These are phyloP conservation scores for Habrosyne pyritoides DNA, from an alignment of 2,888 invertebrate genomes.

Conservation along the genomic window DNA sequence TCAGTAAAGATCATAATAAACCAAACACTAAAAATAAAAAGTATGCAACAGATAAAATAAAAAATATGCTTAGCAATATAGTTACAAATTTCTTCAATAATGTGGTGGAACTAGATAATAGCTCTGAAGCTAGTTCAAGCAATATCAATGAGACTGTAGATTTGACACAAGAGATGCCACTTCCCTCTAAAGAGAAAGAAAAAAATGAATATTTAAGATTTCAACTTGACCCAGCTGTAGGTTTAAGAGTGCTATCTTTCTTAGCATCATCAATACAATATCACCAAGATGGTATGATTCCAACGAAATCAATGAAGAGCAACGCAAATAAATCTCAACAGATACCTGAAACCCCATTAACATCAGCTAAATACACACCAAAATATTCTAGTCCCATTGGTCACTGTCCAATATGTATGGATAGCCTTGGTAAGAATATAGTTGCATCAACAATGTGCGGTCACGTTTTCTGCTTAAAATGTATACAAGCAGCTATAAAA, in stretches of 20 bases:
- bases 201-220: not conserved
- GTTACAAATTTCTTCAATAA: not conserved
- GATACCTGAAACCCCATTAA: not conserved
- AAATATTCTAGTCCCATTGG: constrained; percentile 27
- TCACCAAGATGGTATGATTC: no score
- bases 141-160: not conserved
- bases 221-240: not conserved
- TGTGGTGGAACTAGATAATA: not conserved
- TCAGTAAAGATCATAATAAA: not conserved
- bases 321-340: not conserved
- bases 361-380: not conserved
- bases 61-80: not conserved
- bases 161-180: not conserved
- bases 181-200: not conserved
- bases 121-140: not conserved
- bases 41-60: not conserved
- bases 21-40: not conserved
- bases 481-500: constrained; percentile 45
- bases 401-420: constrained; percentile 63
- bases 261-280: not conserved
- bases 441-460: constrained; percentile 62
- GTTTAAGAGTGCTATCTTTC: no score
- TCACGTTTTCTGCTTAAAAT: constrained; percentile 59
- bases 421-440: constrained; percentile 34
- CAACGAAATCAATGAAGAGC: not conserved